Evolutionary conservation across 2,113 vertebrate species (phyloP), one percentile per base, ranked within the genome.

Genomic region (Hemiprocne comata): DNA sequence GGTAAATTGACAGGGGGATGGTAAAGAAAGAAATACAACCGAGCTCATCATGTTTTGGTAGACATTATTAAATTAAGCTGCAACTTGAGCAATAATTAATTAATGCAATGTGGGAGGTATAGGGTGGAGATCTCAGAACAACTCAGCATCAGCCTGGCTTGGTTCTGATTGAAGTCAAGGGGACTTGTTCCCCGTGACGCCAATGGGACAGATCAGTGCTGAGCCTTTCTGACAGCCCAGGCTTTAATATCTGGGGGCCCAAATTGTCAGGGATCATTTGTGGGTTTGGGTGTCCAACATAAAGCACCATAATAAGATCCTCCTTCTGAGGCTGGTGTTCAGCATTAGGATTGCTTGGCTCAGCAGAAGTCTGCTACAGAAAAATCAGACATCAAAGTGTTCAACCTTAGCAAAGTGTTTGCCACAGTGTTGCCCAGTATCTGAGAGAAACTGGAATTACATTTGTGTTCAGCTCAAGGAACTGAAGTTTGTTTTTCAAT

Each of bases 71-170:
- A 92, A 96, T 90, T 96, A 94, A 84, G 19, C 26, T 90, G 70
- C 36, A 92, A 89, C 88, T 96, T 96, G 92, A 86, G 88, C 92
- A 96, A 96, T 89, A 93, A 93, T 85, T 95, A 95, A 93, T 94
- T 92, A 93, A 93, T 89, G 88, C 28, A 87, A 88, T 72, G 88
- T 24, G 17, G 90, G 95, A 95, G 76, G 87, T 36, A 64, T 1
- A 62, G 93, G 88, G 92, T 89, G 94, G 94, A 87, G 90, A 93
- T 87, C 90, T 91, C 70, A 93, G 90, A 96, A 95, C 90, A 96
- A 57, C 83, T 86, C 76, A 38, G 54, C 90, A 85, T 92, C 92
- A 94, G 34, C 14, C 79, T 94, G 73, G 70, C 92, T 96, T 93
- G 78, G 44, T 90, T 96, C 73, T 78, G 87, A 28, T 3, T 96